These are phyloP conservation scores for Chlamydotis undulata DNA, from an alignment of 2,113 vertebrate species.

Conservation along the genomic window DNA sequence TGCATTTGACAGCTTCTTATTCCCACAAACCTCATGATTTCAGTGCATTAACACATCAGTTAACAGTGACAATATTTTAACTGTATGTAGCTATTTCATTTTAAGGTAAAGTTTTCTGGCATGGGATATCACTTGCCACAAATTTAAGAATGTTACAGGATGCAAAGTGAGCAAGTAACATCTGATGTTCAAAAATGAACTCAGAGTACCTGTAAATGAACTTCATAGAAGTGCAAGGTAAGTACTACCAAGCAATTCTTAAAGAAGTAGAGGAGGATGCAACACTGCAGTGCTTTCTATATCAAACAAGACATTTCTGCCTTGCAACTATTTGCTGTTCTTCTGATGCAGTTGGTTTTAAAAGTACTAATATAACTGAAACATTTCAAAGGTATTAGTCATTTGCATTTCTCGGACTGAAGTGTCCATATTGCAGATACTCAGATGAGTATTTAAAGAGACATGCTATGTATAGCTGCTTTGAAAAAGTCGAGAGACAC, in stretches of 20 bases:
- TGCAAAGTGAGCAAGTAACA: background rate
- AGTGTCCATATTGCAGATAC: background rate
- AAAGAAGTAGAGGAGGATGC: accelerated
- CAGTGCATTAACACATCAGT: background rate
- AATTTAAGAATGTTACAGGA: background rate
- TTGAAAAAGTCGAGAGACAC: background rate
- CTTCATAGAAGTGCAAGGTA: background rate
- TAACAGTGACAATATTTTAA: background rate
- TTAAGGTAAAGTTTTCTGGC: background rate
- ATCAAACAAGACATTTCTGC: background rate
- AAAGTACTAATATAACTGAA: background rate
- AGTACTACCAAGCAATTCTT: background rate
- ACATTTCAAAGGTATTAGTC: background rate
- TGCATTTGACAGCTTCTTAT: background rate
- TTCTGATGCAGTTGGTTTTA: background rate
- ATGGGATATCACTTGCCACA: background rate
- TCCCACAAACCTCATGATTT: background rate
- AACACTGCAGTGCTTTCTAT: background rate
- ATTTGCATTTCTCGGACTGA: background rate
- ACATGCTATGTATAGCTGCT: accelerated
- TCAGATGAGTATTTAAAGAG: background rate
- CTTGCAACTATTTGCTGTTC: background rate
- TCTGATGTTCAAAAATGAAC: background rate
- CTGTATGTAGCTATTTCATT: background rate
- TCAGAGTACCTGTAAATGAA: background rate